phyloP scores from a whole-genome alignment of 1,140 invertebrate genomes.

The Magallana ariakensis region DNA sequence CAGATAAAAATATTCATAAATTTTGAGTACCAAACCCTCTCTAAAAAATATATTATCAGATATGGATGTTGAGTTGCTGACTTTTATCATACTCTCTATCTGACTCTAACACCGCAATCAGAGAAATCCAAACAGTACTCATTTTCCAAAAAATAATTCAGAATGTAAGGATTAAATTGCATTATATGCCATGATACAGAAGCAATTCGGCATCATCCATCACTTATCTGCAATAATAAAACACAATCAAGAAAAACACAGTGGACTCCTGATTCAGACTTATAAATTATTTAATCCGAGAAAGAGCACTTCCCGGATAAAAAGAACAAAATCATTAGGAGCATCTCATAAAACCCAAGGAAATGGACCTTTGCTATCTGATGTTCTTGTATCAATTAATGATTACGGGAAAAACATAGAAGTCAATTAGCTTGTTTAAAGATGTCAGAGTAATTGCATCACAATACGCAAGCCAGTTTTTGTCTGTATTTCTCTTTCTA shows the following conservation, averaged over 20 bases:
- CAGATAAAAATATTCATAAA: too few species aligned
- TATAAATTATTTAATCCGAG: constrained; percentile 25
- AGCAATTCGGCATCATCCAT: background rate
- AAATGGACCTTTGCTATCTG: constrained; percentile 2
- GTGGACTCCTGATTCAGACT: background rate
- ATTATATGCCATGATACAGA: background rate
- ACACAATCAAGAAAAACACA: constrained; percentile 11
- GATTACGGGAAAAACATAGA: constrained; percentile 22
- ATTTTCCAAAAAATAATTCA: too few species aligned
- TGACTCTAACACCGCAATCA: too few species aligned
- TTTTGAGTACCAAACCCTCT: too few species aligned
- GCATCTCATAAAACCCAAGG: background rate
- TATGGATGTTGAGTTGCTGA: too few species aligned
- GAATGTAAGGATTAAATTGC: too few species aligned
- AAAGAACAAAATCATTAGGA: constrained; percentile 16
- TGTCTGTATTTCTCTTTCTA: background rate
- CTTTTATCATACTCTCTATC: too few species aligned
- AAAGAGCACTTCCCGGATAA: constrained; percentile 1
- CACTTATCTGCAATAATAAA: background rate
- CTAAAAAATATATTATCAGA: too few species aligned
- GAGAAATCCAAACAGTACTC: too few species aligned
- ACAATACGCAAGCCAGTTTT: constrained; percentile 6
- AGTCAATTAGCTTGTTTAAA: constrained; percentile 31
- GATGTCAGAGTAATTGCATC: constrained; percentile 14
- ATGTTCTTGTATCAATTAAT: constrained; percentile 22